A percentile compares a stretch with the other conserved stretches of the same genome.
These are phyloP conservation scores for Tragelaphus oryx DNA, from an alignment of 2,797 vertebrate genomes.

Conservation along the genomic window DNA sequence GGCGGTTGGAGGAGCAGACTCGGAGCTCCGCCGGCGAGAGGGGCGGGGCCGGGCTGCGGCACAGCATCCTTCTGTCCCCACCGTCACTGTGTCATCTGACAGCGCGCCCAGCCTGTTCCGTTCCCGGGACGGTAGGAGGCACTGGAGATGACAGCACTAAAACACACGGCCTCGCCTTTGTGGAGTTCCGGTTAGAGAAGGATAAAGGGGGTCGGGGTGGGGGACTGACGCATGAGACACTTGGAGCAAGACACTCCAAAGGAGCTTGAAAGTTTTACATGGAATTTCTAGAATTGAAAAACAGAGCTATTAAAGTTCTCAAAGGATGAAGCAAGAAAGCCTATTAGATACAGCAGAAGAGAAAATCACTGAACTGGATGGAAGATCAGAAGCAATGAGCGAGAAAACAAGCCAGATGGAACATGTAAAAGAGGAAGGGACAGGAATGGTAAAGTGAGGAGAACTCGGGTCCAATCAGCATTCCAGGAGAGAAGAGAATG, in stretches of 20 bases:
- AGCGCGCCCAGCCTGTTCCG: rapidly evolving
- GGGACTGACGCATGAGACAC: background rate
- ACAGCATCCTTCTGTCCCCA: background rate
- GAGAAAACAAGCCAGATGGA: background rate
- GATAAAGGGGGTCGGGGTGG: background rate
- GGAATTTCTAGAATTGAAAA: background rate
- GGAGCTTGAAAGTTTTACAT: background rate
- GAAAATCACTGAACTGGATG: background rate
- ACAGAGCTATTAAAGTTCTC: background rate
- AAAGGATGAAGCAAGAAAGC: background rate
- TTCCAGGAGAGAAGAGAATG: background rate
- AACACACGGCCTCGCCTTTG: background rate
- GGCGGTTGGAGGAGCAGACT: background rate
- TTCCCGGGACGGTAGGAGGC: background rate
- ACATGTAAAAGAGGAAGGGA: background rate
- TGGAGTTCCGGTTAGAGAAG: background rate
- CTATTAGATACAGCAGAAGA: background rate
- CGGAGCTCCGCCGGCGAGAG: background rate
- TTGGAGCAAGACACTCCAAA: background rate
- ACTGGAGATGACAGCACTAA: background rate
- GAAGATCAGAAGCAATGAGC: background rate
- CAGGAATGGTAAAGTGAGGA: background rate
- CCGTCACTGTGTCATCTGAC: background rate
- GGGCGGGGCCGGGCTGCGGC: background rate
- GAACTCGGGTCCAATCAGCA: background rate